A percentile compares a stretch with the other conserved stretches of the same genome.
phyloP scores from a whole-genome alignment of 2,888 invertebrate species.

The Melinaea menophilus region DNA sequence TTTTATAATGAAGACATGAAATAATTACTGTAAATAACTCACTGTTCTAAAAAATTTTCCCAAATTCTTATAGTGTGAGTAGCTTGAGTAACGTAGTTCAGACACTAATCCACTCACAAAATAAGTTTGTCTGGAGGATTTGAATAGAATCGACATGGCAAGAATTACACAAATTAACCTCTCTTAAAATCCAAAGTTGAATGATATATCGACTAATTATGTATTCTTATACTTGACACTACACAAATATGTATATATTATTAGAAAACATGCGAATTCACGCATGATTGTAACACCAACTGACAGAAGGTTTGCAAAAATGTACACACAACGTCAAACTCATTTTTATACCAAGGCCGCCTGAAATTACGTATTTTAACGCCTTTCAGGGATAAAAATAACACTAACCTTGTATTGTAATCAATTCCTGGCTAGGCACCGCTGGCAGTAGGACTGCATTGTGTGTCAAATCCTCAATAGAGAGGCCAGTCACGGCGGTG shows the following conservation, averaged over 20 bases:
- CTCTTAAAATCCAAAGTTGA: neutral
- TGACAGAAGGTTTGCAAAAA: conserved; percentile 45
- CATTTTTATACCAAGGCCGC: conserved; percentile 46
- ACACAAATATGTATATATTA: neutral
- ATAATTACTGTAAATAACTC: neutral
- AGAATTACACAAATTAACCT: neutral
- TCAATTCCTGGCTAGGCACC: conserved; percentile 58
- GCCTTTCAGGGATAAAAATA: conserved; percentile 49
- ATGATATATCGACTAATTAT: neutral
- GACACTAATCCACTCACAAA: conserved; percentile 61
- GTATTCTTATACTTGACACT: neutral
- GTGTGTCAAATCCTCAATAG: conserved; percentile 84
- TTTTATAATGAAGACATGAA: neutral
- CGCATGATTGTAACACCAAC: conserved; percentile 27
- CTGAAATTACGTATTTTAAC: conserved; percentile 39
- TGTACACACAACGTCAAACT: conserved; percentile 8
- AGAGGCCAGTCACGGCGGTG: conserved; percentile 84
- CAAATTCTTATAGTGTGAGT: conserved; percentile 48
- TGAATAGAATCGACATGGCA: conserved; percentile 56
- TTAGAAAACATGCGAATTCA: conserved; percentile 17
- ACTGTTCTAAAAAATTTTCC: conserved; percentile 39
- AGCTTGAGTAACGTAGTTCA: conserved; percentile 45
- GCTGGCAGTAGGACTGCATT: conserved; percentile 85
- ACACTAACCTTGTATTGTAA: conserved; percentile 66
- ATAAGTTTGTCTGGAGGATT: conserved; percentile 60